These are phyloP conservation scores for Ceratina japonica DNA, from an alignment of 1,140 invertebrate species.

Conservation along the genomic window DNA sequence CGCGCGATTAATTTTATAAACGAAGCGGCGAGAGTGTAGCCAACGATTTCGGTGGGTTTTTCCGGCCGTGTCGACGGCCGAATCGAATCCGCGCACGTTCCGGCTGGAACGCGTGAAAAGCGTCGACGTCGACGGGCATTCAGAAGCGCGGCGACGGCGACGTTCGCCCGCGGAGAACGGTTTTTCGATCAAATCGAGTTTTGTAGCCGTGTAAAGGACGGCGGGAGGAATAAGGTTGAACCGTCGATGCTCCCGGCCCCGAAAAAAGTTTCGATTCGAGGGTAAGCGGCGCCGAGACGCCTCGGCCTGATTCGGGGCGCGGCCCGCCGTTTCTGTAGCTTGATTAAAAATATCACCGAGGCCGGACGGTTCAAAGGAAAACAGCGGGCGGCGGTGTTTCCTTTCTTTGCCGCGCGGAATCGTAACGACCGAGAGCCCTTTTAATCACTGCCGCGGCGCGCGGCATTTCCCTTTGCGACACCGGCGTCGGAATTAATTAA, in stretches of 20 bases:
- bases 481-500: conserved; percentile 33
- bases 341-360: conserved; percentile 31
- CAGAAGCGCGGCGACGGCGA: conserved; percentile 28
- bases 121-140: conserved; percentile 45
- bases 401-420: conserved; percentile 1
- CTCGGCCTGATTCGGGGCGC: neutral
- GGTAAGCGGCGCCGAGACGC: neutral
- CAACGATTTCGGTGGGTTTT: neutral
- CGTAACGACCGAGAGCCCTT: conserved; percentile 14
- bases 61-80: neutral
- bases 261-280: too few relatives aligned
- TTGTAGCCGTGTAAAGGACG: conserved; percentile 47
- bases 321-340: neutral
- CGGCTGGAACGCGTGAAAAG: neutral
- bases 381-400: neutral
- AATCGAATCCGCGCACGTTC: neutral
- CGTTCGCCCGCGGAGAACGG: conserved; percentile 58
- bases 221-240: conserved; percentile 47
- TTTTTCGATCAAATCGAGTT: conserved; percentile 67
- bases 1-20: conserved; percentile 52
- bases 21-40: neutral
- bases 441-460: conserved; percentile 14
- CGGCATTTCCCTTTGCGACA: conserved; percentile 15
- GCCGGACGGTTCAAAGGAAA: conserved; percentile 15
- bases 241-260: conserved; percentile 1